Conservation (phyloP, 2,113 vertebrate species). For the Stictonetta naevosa region DNA sequence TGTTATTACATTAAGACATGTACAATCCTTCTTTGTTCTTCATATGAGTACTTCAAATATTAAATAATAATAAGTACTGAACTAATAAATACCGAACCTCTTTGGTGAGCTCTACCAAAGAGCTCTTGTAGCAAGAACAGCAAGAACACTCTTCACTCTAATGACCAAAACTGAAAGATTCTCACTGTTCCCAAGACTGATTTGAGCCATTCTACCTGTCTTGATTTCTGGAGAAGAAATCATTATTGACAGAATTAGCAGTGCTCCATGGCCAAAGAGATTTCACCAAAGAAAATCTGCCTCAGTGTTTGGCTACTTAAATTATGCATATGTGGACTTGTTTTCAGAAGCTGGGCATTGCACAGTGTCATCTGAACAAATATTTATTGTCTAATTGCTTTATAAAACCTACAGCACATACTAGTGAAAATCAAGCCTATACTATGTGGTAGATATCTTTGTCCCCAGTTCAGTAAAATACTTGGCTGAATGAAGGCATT, state of each 20-base stretch:
- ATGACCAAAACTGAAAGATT: background rate
- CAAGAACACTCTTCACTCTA: background rate
- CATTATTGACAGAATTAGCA: fast-evolving
- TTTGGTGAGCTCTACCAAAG: background rate
- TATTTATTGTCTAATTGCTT: background rate
- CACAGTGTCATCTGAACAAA: background rate
- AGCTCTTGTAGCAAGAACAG: background rate
- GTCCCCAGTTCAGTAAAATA: background rate
- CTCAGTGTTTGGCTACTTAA: background rate
- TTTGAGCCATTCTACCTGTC: background rate
- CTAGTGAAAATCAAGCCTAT: background rate
- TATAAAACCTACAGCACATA: background rate
- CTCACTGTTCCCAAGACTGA: background rate
- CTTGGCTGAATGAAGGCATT: background rate
- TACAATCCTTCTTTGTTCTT: background rate
- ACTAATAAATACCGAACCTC: background rate
- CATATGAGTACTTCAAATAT: background rate
- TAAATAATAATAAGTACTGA: background rate
- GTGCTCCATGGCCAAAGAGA: background rate
- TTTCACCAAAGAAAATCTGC: background rate
- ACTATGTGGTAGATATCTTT: background rate
- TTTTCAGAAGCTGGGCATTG: background rate
- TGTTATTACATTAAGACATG: background rate
- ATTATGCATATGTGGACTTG: background rate
- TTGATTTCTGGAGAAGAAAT: background rate